Base-by-base conservation (phyloP, 1,140 invertebrate species). In the Drosophila micromelanica region DNA sequence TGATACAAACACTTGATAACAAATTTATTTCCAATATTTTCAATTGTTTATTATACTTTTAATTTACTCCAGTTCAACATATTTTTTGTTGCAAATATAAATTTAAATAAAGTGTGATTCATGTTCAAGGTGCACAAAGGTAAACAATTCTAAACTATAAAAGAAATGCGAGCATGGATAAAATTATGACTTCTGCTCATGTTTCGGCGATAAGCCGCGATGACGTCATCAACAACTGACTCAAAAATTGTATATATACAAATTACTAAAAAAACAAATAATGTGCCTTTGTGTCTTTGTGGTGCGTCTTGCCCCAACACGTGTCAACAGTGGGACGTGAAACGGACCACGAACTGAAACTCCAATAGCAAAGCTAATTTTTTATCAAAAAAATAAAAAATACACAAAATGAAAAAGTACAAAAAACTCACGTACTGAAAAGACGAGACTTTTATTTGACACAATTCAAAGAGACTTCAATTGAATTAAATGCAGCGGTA, bases 311-410 rank as follows among this genome's bases (percentile, higher is more conserved):
- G 5, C 0, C 20, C 20, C 20, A 1, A 20, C 20, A 20, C 20
- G 20, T n/a, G 46, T 27, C 20, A 49, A 23, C 23, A 30, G 5
- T n/a, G 20, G 46, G 23, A 27, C 46, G 43, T 45, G 43, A 45
- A 45, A 20, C 17, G 43, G 20, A 17, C 43, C 17, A 45, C 43
- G 43, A 45, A 45, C 43, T 12, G 32, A 35, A 35, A 35, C 32
- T 35, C n/a, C n/a, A 11, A 13, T 2, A 40, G 1, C 48, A 35
- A 17, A 35, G 30, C 49, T 52, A 52, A 52, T 52, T 52, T 51
- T 32, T 15, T 13, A 52, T n/a, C 46, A 8, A n/a, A 48, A 48
- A 48, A 9, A 52, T n/a, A 23, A 8, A n/a, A 48, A 48, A 48
- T 12, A 48, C 11, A 27, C 49, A 35, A 35, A 35, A 35, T 37